A percentile compares a stretch with the other conserved stretches of the same genome.
Conservation (phyloP, 2,113 vertebrate genomes). For the Rhinopithecus roxellana region DNA sequence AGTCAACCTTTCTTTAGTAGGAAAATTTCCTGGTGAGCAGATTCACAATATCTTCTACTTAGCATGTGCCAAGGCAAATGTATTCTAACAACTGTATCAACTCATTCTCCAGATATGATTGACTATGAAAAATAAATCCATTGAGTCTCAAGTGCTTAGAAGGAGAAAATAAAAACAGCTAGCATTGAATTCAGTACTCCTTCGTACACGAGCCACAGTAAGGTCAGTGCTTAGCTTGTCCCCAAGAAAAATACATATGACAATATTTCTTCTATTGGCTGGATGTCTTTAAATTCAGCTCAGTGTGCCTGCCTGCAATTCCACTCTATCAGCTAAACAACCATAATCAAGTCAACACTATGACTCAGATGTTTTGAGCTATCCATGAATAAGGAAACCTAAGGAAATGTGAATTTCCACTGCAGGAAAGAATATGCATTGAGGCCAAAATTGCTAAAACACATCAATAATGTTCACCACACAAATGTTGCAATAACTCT, state of each 20-base stretch:
- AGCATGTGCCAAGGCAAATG: neutral
- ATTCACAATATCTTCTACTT: neutral
- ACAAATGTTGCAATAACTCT: neutral
- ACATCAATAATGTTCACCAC: neutral
- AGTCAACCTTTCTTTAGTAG: constrained; percentile 20
- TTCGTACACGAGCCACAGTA: constrained; percentile 24
- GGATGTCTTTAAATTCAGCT: neutral
- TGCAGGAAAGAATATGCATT: neutral
- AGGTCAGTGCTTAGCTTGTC: neutral
- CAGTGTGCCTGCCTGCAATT: neutral
- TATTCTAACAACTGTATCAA: neutral
- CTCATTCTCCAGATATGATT: neutral
- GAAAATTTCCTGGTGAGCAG: neutral
- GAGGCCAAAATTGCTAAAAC: neutral
- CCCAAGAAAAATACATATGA: neutral
- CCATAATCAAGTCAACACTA: neutral
- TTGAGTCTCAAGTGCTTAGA: neutral
- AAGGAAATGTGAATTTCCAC: neutral
- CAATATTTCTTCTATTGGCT: neutral
- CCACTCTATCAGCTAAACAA: neutral
- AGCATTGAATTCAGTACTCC: constrained; percentile 14
- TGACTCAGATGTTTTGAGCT: neutral
- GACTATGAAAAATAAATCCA: neutral
- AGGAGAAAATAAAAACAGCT: constrained; percentile 34
- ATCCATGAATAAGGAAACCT: neutral